Conservation (phyloP, 1,140 invertebrate genomes). For the Dendroctonus ponderosae region DNA sequence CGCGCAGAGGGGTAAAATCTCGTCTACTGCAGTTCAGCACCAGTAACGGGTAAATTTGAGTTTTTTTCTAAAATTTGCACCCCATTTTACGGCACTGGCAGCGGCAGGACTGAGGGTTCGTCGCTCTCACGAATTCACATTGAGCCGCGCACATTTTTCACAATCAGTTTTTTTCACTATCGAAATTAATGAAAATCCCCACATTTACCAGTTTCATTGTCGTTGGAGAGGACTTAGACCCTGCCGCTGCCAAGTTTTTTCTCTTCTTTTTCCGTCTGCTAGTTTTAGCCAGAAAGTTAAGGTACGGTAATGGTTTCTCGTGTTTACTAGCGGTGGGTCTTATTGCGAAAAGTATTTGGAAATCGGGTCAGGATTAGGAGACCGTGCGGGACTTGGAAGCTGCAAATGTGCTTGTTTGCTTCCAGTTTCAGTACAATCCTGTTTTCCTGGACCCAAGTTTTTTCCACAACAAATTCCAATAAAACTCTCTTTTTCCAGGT, state of each 20-base stretch:
- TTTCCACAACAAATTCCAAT: no score
- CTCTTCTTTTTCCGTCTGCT: slow-evolving; percentile 13
- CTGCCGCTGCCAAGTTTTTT: slow-evolving; percentile 53
- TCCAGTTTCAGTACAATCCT: no score
- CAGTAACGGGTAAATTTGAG: slow-evolving; percentile 72
- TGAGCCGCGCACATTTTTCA: no score
- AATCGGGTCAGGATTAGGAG: no score
- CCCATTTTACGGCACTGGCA: slow-evolving; percentile 36
- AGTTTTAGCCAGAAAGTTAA: background rate
- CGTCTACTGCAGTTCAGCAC: slow-evolving; percentile 84
- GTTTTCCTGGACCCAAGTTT: no score
- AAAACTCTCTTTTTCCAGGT: slow-evolving; percentile 64
- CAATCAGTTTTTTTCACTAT: no score
- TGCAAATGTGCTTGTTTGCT: no score
- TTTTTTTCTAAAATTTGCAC: slow-evolving; percentile 22
- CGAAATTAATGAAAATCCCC: no score
- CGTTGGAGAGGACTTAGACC: slow-evolving; percentile 61
- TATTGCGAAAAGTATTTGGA: background rate
- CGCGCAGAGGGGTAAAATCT: slow-evolving; percentile 81
- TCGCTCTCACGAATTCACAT: slow-evolving; percentile 16
- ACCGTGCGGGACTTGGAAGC: no score
- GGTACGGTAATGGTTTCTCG: no score
- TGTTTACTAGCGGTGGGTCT: slow-evolving; percentile 25
- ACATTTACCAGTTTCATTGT: slow-evolving; percentile 46
- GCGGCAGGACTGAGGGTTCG: slow-evolving; percentile 49